Evolutionary conservation across 2,888 invertebrate species (phyloP).

Genomic region (Strigamia crassipes): DNA sequence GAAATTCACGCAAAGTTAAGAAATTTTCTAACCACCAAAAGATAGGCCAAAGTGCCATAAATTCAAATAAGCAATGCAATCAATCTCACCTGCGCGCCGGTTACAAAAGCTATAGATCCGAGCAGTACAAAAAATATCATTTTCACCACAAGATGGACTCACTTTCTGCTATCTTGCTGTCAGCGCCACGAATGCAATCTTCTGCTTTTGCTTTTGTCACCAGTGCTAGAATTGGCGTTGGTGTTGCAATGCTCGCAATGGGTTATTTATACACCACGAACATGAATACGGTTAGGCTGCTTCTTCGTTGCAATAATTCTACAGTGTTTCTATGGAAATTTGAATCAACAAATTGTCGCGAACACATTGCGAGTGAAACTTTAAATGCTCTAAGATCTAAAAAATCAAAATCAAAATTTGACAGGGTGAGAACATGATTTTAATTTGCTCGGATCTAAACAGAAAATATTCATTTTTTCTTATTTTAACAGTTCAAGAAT

Average conservation of each 20-base stretch:
- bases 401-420: background rate
- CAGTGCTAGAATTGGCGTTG: no score
- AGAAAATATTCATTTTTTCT: background rate
- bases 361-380: background rate
- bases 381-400: background rate
- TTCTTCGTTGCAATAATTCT: background rate
- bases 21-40: background rate
- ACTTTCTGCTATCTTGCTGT: background rate
- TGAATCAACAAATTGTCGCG: background rate
- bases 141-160: slow-evolving; percentile 7
- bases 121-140: background rate
- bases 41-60: background rate
- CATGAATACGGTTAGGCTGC: background rate
- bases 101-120: background rate
- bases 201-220: no score
- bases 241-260: no score
- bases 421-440: background rate
- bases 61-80: background rate
- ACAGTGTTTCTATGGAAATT: background rate
- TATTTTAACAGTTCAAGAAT: background rate
- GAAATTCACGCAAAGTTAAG: background rate
- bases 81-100: background rate
- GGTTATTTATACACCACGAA: background rate
- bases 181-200: background rate
- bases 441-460: background rate